These are phyloP conservation scores for Holothuria scabra DNA, from an alignment of 53 echinoderm and acorn worm species.

Conservation along the genomic window DNA sequence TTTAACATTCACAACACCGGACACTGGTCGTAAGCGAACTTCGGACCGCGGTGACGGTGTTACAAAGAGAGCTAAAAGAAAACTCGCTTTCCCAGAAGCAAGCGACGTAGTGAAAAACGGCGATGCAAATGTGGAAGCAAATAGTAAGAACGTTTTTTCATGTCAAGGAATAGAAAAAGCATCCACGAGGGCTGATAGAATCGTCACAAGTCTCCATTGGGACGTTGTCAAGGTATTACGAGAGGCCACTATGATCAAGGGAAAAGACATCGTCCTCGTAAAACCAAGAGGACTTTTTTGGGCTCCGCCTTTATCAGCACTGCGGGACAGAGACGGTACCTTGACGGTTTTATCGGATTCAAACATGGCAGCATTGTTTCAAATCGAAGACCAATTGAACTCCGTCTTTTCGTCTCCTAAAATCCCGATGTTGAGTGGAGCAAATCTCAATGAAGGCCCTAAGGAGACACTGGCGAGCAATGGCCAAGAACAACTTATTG, in stretches of 20 bases:
- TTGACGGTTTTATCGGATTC: slow-evolving; percentile 22
- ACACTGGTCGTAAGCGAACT: not conserved
- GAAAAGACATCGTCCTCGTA: slow-evolving; percentile 27
- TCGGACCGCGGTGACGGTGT: not conserved
- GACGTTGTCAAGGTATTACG: slow-evolving; percentile 18
- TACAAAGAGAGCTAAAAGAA: not conserved
- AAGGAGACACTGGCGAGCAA: too few species aligned
- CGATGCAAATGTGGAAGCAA: not conserved
- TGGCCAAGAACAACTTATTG: too few species aligned
- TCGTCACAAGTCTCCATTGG: slow-evolving; percentile 12
- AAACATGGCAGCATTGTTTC: slow-evolving; percentile 14
- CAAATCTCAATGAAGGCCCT: too few species aligned
- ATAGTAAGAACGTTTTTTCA: too few species aligned
- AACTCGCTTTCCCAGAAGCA: not conserved
- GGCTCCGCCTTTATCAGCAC: slow-evolving; percentile 2
- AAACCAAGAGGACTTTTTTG: not conserved
- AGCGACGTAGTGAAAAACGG: not conserved
- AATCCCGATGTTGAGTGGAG: too few species aligned
- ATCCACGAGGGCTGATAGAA: slow-evolving; percentile 4
- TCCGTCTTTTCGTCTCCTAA: too few species aligned
- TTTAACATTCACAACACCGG: slow-evolving; percentile 15
- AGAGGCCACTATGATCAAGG: not conserved
- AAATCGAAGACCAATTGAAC: not conserved
- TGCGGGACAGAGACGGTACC: slow-evolving; percentile 8
- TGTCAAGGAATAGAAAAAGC: not conserved